Evolutionary conservation across 2,888 invertebrate genomes (phyloP), one percentile per base, ranked within the genome.

Genomic region (Scaptomyza tumidula): DNA sequence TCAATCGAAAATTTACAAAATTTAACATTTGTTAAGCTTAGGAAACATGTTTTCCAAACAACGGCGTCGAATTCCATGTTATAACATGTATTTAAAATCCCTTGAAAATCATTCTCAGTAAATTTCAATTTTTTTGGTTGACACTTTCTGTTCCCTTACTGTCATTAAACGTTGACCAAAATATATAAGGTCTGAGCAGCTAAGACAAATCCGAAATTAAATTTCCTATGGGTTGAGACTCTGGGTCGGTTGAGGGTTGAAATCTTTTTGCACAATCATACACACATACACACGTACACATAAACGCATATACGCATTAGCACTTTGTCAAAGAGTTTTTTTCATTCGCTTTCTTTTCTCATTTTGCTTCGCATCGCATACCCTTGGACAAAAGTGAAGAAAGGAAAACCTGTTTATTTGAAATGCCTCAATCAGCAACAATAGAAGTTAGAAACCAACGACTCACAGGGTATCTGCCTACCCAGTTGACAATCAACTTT

Each of bases 291-390:
- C 14, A 53, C 2, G 53, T 14, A 50, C 9, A 35, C 10, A 37
- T 6, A 55, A n/a, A 31, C 10, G 14, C 35, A 3, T 14, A n/a
- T 78, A 71, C 73, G 73, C 76, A 80, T 86, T 84, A 84, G 67
- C 86, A 86, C 84, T 86, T 86, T 69, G 63, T 68, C 75, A 66
- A 55, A 33, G 35, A n/a, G 41, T 65, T 35, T 56, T 24, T 60
- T 45, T 5, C 4, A 24, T 33, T 58, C 56, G n/a, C 61, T 53
- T 52, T 57, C 27, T 53, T 61, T 24, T 43, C 63, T 57, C 54
- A 37, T 41, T 55, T 46, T n/a, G 50, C 52, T 19, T 52, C 46
- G n/a, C 70, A 24, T 6, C 9, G 27, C 6, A 31, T 33, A 61
- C 73, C 60, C 52, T 67, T n/a, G 4, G 43, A 2, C 1, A 7